Evolutionary conservation across 2,888 invertebrate species (phyloP).

Genomic region (Nephrotoma appendiculata): DNA sequence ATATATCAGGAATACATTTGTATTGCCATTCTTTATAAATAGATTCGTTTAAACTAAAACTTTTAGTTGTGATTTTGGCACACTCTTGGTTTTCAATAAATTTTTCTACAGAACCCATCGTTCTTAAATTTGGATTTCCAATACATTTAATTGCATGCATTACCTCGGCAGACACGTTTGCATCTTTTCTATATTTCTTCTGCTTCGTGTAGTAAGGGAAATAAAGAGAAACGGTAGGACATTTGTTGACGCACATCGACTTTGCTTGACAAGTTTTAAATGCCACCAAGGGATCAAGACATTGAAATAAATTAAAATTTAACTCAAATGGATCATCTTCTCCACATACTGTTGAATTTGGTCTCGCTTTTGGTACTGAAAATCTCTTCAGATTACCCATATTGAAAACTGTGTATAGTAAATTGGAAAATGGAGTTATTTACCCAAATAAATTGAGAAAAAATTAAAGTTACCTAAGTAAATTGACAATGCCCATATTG

Average conservation of each 20-base stretch:
- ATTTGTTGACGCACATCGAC: neutral
- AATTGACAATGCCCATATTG: neutral
- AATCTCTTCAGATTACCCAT: neutral
- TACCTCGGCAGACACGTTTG: neutral
- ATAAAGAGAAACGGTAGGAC: neutral
- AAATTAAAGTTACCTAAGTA: neutral
- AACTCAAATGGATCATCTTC: neutral
- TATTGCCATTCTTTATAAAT: neutral
- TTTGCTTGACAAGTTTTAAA: neutral
- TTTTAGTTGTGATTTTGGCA: neutral
- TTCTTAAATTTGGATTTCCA: neutral
- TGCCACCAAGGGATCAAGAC: neutral
- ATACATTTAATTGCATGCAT: neutral
- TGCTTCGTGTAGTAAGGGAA: neutral
- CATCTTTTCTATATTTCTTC: neutral
- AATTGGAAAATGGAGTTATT: neutral
- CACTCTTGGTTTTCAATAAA: neutral
- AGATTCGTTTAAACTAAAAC: neutral
- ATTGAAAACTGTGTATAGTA: neutral
- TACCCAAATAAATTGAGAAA: neutral
- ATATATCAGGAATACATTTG: neutral
- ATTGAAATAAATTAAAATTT: neutral
- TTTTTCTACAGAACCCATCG: neutral
- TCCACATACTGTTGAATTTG: no score
- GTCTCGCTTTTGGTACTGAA: neutral